Percentiles rank a stretch among this genome's conserved stretches.
These are phyloP conservation scores for Lasioglossum lativentre DNA, from an alignment of 2,888 invertebrate genomes.

Conservation along the genomic window DNA sequence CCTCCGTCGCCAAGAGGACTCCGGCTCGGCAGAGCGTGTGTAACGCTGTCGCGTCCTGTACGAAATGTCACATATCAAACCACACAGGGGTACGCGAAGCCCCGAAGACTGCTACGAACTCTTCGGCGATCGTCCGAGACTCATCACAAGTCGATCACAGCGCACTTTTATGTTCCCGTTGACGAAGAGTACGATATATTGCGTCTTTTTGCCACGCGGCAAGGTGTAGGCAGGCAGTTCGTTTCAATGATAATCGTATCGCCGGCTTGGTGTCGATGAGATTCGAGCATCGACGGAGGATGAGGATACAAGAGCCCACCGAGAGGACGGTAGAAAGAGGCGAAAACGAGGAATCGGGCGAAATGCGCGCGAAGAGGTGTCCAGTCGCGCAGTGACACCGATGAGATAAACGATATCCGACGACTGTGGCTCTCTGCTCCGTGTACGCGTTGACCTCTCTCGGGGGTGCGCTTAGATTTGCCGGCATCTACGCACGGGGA, in stretches of 20 bases:
- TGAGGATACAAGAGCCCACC: no score
- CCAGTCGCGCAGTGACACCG: constrained; percentile 61
- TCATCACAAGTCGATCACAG: neutral
- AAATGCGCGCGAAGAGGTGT: constrained; percentile 28
- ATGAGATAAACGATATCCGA: constrained; percentile 66
- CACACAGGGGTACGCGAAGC: neutral
- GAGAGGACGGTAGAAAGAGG: neutral
- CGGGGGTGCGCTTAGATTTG: constrained; percentile 60
- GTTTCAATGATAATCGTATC: neutral
- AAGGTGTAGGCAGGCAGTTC: neutral
- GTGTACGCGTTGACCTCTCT: constrained; percentile 64
- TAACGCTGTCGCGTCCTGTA: neutral
- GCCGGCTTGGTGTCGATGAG: neutral
- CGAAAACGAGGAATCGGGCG: neutral
- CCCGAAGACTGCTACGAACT: neutral
- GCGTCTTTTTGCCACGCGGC: neutral
- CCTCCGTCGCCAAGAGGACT: neutral
- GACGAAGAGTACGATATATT: no score
- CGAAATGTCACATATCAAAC: neutral
- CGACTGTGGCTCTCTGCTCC: constrained; percentile 59
- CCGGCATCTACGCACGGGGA: constrained; percentile 61
- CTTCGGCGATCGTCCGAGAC: neutral
- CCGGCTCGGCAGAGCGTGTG: neutral
- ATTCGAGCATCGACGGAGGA: neutral
- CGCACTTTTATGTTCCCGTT: neutral